Evolutionary conservation across 2,888 invertebrate species (phyloP).

Genomic region (Microchrysa polita): DNA sequence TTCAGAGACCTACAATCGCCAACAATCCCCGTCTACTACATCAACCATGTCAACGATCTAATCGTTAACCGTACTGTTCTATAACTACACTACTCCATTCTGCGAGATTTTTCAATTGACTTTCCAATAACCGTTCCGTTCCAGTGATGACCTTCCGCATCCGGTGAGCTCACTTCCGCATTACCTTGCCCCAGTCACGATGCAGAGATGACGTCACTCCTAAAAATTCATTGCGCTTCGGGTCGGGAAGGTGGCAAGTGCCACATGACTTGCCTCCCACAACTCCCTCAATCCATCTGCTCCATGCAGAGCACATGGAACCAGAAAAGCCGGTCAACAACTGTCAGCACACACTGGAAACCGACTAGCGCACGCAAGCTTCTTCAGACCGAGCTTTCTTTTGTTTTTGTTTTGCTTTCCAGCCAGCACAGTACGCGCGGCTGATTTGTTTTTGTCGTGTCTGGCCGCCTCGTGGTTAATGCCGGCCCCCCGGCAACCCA

Average conservation of each 20-base stretch:
- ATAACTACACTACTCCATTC: no score
- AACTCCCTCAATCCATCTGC: background rate
- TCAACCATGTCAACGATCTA: no score
- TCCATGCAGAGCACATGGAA: background rate
- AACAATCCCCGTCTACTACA: no score
- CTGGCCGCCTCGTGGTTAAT: background rate
- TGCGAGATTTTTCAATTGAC: background rate
- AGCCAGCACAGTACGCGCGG: no score
- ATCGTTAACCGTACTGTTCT: background rate
- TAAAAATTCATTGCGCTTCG: no score
- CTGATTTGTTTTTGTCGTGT: background rate
- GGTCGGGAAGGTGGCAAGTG: background rate
- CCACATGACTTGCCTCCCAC: background rate
- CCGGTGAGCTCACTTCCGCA: constrained; percentile 4
- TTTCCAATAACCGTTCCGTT: constrained; percentile 4
- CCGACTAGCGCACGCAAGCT: background rate
- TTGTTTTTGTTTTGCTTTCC: constrained; percentile 9
- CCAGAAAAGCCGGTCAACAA: background rate
- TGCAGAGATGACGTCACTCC: constrained; percentile 5
- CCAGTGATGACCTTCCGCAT: constrained; percentile 4
- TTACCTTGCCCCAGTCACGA: background rate
- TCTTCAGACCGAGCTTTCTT: constrained; percentile 4
- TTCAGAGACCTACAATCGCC: no score
- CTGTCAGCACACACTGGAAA: constrained; percentile 5
- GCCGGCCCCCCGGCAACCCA: background rate